These are phyloP conservation scores for Spongia lamella DNA, from an alignment of 37 sponge, comb jelly and placozoan genomes.

Conservation along the genomic window DNA sequence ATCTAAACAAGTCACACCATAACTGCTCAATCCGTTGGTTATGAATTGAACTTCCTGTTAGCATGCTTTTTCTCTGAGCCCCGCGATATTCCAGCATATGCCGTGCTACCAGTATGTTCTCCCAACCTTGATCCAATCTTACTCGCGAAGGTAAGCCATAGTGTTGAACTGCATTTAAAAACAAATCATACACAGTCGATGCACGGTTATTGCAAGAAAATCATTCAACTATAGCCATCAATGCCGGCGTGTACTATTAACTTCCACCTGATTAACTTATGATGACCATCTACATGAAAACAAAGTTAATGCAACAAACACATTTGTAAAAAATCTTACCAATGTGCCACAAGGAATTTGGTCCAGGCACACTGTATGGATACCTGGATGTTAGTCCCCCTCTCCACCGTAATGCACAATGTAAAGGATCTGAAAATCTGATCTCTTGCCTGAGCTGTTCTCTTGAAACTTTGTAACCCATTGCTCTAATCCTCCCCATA, in stretches of 20 bases:
- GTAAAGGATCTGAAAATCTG: neutral
- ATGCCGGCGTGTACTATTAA: too few species aligned
- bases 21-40: constrained; percentile 17
- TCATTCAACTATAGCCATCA: too few species aligned
- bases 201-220: too few species aligned
- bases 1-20: constrained; percentile 12
- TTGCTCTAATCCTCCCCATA: neutral
- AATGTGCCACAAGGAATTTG: constrained; percentile 28
- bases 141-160: too few species aligned
- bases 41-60: constrained; percentile 13
- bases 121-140: constrained; percentile 10
- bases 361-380: constrained; percentile 20
- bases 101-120: constrained; percentile 10
- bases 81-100: constrained; percentile 17
- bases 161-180: too few species aligned
- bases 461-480: constrained; percentile 12
- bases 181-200: too few species aligned
- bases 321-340: neutral
- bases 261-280: too few species aligned
- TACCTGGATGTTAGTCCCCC: neutral
- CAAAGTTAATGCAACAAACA: too few species aligned
- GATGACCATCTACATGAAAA: too few species aligned
- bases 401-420: constrained; percentile 10
- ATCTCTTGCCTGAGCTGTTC: neutral
- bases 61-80: constrained; percentile 3